phyloP scores from a whole-genome alignment of 1,140 invertebrate genomes.

The Danaus melanippus region DNA sequence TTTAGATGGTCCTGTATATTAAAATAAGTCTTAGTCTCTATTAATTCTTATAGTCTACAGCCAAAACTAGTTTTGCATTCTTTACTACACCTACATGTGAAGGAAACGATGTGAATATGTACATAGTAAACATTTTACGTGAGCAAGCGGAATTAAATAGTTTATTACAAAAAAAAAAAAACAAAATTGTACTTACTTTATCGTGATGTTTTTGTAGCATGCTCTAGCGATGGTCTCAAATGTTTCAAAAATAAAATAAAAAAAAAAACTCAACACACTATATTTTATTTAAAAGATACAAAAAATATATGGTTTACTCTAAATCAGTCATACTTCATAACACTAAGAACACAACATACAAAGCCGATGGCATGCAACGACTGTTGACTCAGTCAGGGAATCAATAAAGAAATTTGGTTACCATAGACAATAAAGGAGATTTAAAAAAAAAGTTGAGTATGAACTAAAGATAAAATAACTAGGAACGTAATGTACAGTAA shows the following conservation, averaged over 20 bases:
- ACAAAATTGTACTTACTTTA: conserved; percentile 42
- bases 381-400: too few relatives aligned
- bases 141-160: conserved; percentile 9
- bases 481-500: conserved; percentile 11
- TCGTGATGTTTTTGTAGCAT: conserved; percentile 3
- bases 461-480: neutral
- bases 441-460: conserved; percentile 14
- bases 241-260: conserved; percentile 27
- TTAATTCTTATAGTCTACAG: too few relatives aligned
- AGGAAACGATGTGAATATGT: too few relatives aligned
- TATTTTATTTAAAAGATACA: conserved; percentile 47
- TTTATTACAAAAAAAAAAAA: conserved; percentile 15
- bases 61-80: too few relatives aligned
- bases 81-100: too few relatives aligned
- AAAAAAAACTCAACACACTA: conserved; percentile 16
- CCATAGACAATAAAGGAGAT: conserved; percentile 1
- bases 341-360: conserved; percentile 44
- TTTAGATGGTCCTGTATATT: too few relatives aligned
- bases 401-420: too few relatives aligned
- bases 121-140: conserved; percentile 6
- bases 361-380: conserved; percentile 9
- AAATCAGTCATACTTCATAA: conserved; percentile 63
- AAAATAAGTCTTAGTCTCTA: too few relatives aligned
- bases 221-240: conserved; percentile 32
- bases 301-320: conserved; percentile 38